A percentile compares a stretch with the other conserved stretches of the same genome.
Conservation (phyloP, 1,140 invertebrate species). For the Drosophila micromelanica region DNA sequence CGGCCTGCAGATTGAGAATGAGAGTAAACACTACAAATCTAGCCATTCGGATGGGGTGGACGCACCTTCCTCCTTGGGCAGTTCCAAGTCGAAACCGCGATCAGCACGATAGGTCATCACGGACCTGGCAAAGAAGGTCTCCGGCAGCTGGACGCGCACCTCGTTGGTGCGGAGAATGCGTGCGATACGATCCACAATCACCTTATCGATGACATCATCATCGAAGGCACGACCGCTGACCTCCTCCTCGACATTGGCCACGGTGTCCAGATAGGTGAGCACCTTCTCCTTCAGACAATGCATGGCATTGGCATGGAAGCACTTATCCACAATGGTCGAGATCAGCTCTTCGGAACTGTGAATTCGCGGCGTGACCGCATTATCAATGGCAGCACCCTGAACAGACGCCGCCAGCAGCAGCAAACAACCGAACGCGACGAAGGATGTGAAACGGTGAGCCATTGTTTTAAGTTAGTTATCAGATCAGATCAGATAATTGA, state of each 20-base stretch:
- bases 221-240: slow-evolving; percentile 86
- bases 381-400: slow-evolving; percentile 86
- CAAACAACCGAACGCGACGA: slow-evolving; percentile 79
- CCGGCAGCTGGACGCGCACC: slow-evolving; percentile 89
- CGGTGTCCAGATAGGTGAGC: slow-evolving; percentile 89
- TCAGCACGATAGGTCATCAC: slow-evolving; percentile 89
- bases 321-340: slow-evolving; percentile 89
- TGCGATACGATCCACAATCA: slow-evolving; percentile 89
- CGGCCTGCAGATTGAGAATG: slow-evolving; percentile 53
- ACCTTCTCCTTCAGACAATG: slow-evolving; percentile 90
- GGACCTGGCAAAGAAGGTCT: slow-evolving; percentile 89
- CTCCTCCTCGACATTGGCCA: slow-evolving; percentile 88
- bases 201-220: slow-evolving; percentile 89
- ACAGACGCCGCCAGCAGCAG: slow-evolving; percentile 80
- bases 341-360: slow-evolving; percentile 88
- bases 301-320: slow-evolving; percentile 88
- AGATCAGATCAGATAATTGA: neutral
- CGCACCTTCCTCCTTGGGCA: slow-evolving; percentile 85
- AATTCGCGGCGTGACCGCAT: slow-evolving; percentile 86
- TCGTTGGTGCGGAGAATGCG: slow-evolving; percentile 90
- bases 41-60: neutral
- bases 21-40: neutral
- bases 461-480: slow-evolving; percentile 29
- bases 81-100: slow-evolving; percentile 87
- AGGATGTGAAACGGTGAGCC: slow-evolving; percentile 77